Percentiles rank a stretch among this genome's conserved stretches.
Conservation (phyloP, 2,888 invertebrate species). For the Cataglyphis livida region DNA sequence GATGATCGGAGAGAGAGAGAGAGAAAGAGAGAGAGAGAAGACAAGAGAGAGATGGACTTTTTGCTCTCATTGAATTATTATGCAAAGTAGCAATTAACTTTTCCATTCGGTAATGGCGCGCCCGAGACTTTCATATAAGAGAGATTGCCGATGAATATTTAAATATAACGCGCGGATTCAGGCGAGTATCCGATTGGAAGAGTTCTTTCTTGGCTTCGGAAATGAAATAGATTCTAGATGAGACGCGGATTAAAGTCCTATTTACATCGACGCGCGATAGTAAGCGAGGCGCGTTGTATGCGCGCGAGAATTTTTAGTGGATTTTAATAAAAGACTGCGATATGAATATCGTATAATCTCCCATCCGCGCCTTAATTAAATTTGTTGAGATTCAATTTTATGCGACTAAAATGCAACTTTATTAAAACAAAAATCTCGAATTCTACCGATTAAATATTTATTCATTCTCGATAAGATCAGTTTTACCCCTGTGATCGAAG, state of each 20-base stretch:
- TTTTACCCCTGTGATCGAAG: not conserved
- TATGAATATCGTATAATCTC: slow-evolving; percentile 55
- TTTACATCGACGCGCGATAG: slow-evolving; percentile 45
- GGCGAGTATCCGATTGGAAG: slow-evolving; percentile 42
- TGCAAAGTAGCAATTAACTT: slow-evolving; percentile 81
- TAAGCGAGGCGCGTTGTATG: slow-evolving; percentile 36
- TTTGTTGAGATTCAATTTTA: slow-evolving; percentile 54
- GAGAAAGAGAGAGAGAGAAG: slow-evolving; percentile 27
- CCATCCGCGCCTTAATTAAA: slow-evolving; percentile 49
- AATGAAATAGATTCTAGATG: slow-evolving; percentile 61
- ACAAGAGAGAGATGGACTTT: slow-evolving; percentile 52
- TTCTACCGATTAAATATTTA: slow-evolving; percentile 40
- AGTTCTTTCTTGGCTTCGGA: slow-evolving; percentile 59
- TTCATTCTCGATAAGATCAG: slow-evolving; percentile 22
- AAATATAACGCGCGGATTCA: slow-evolving; percentile 62
- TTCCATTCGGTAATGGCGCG: slow-evolving; percentile 71
- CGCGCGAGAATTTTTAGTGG: slow-evolving; percentile 44
- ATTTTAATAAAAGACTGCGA: slow-evolving; percentile 49
- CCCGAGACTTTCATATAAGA: slow-evolving; percentile 71
- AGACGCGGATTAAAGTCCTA: slow-evolving; percentile 51
- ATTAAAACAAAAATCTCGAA: slow-evolving; percentile 46
- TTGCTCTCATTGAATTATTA: slow-evolving; percentile 78
- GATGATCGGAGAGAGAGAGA: slow-evolving; percentile 9
- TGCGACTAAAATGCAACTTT: slow-evolving; percentile 37
- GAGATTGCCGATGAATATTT: slow-evolving; percentile 79